Percentiles rank a stretch among this genome's conserved stretches.
Evolutionary conservation across 1,140 invertebrate genomes (phyloP).

Genomic region (Euura lappo): DNA sequence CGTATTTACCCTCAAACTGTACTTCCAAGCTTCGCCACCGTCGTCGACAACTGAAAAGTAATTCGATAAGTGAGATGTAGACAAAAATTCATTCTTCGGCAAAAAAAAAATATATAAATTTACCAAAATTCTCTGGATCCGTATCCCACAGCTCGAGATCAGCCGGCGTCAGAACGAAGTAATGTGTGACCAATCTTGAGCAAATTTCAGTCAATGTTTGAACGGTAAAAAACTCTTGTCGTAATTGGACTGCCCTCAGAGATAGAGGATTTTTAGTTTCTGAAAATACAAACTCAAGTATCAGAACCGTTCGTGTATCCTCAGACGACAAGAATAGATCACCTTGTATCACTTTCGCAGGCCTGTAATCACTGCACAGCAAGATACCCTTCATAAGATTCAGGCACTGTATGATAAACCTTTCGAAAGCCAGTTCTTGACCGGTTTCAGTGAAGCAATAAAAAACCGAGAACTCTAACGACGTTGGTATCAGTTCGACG

Average conservation of each 20-base stretch:
- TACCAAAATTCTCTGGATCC: slow-evolving; percentile 88
- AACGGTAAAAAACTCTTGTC: slow-evolving; percentile 73
- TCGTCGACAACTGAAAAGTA: slow-evolving; percentile 75
- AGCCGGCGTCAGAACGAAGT: slow-evolving; percentile 83
- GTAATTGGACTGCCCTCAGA: slow-evolving; percentile 72
- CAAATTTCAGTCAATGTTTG: slow-evolving; percentile 79
- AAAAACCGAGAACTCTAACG: slow-evolving; percentile 81
- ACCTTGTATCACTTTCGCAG: slow-evolving; percentile 66
- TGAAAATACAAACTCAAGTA: slow-evolving; percentile 22
- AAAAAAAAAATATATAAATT: slow-evolving; percentile 25
- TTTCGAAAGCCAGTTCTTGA: slow-evolving; percentile 77
- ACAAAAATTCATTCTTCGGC: slow-evolving; percentile 10
- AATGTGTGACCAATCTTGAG: slow-evolving; percentile 83
- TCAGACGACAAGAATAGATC: slow-evolving; percentile 38
- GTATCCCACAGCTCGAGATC: slow-evolving; percentile 90
- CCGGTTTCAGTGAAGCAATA: slow-evolving; percentile 87
- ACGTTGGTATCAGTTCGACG: slow-evolving; percentile 77
- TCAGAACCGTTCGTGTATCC: no score
- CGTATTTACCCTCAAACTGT: slow-evolving; percentile 77
- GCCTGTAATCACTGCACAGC: slow-evolving; percentile 75
- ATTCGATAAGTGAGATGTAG: slow-evolving; percentile 15
- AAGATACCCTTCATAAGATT: slow-evolving; percentile 88
- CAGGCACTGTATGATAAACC: slow-evolving; percentile 87
- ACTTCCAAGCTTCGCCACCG: slow-evolving; percentile 90
- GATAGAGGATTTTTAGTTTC: slow-evolving; percentile 60